Evolutionary conservation across 2,888 invertebrate species (phyloP).

Genomic region (Eristalis pertinax): DNA sequence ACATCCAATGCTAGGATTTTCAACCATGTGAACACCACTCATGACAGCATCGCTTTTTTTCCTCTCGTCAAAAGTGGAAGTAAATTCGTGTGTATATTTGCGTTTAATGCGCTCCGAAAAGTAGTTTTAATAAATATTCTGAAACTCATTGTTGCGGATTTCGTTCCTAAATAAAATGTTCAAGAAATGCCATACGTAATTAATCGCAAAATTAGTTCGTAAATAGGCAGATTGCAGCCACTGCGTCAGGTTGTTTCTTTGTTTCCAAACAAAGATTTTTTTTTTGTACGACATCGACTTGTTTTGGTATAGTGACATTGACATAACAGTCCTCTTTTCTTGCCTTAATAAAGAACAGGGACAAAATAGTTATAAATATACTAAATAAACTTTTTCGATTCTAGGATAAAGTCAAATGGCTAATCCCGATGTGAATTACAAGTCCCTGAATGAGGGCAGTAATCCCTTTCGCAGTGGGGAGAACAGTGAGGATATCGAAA

Average conservation of each 20-base stretch:
- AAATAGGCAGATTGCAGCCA: conserved; percentile 41
- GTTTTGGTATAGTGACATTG: conserved; percentile 71
- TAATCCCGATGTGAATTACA: conserved; percentile 78
- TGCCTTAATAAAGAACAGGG: conserved; percentile 42
- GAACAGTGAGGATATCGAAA: conserved; percentile 73
- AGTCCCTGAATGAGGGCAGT: conserved; percentile 77
- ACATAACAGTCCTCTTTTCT: conserved; percentile 46
- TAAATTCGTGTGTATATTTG: conserved; percentile 29
- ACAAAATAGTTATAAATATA: not conserved
- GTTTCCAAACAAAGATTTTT: conserved; percentile 72
- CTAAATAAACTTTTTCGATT: not conserved
- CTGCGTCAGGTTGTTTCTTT: conserved; percentile 61
- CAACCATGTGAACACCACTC: conserved; percentile 36
- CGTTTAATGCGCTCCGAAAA: conserved; percentile 27
- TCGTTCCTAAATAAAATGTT: conserved; percentile 39
- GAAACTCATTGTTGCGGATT: conserved; percentile 3
- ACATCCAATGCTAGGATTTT: not conserved
- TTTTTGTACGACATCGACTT: conserved; percentile 62
- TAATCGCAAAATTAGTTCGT: conserved; percentile 28
- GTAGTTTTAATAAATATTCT: conserved; percentile 17
- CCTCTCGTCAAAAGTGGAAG: conserved; percentile 28
- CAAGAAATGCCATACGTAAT: conserved; percentile 40
- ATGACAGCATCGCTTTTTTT: conserved; percentile 61
- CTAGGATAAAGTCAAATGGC: conserved; percentile 75
- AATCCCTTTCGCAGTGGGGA: conserved; percentile 75